A percentile compares a stretch with the other conserved stretches of the same genome.
phyloP scores from a whole-genome alignment of 2,113 vertebrate genomes.

The Channa maculata region DNA sequence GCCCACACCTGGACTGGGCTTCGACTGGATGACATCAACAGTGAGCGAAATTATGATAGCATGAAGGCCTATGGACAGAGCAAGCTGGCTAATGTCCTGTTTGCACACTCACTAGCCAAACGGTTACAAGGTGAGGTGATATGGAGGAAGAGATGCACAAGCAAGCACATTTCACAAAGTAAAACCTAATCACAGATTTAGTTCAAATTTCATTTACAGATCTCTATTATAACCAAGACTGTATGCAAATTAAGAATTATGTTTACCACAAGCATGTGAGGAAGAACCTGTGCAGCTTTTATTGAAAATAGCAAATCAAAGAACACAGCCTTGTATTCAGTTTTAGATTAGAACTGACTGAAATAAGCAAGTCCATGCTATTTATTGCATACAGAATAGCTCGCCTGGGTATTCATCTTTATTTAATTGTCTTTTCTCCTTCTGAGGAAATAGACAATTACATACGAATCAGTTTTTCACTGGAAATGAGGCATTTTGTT shows the following conservation, averaged over 20 bases:
- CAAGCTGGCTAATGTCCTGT: conserved; percentile 86
- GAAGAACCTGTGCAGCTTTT: background rate
- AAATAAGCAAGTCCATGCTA: background rate
- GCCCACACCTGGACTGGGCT: conserved; percentile 84
- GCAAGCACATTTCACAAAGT: background rate
- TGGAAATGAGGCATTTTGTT: background rate
- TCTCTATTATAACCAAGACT: no score
- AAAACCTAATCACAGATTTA: background rate
- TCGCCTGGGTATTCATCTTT: background rate
- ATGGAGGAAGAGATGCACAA: background rate
- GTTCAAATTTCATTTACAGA: background rate
- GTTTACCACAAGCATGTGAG: no score
- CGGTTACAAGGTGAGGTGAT: conserved; percentile 75
- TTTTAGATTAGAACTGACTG: conserved; percentile 2
- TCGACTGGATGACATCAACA: conserved; percentile 84
- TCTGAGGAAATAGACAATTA: background rate
- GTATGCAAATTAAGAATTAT: no score
- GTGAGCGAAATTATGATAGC: conserved; percentile 80
- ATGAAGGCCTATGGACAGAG: conserved; percentile 85
- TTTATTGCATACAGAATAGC: background rate
- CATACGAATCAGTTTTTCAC: background rate
- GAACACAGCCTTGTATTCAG: background rate
- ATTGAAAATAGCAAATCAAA: background rate
- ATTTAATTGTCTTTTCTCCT: background rate
- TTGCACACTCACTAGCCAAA: conserved; percentile 76